Evolutionary conservation across 1,140 invertebrate genomes (phyloP), one percentile per base, ranked within the genome.

Genomic region (Micrasema longulum): DNA sequence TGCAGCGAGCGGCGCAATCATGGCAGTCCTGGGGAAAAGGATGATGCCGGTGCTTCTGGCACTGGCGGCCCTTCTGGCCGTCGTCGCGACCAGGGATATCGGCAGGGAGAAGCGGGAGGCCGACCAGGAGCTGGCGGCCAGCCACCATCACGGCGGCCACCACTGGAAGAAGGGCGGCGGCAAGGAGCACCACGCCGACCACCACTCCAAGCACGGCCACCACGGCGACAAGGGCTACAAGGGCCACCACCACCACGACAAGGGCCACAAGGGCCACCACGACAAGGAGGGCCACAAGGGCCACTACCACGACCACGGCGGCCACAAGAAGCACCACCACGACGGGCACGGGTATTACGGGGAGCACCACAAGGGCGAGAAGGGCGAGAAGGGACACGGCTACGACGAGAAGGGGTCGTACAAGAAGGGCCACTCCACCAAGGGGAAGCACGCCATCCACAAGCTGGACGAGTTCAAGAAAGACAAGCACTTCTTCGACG

Each of bases 361-460:
- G 0, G 89, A 89, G 0, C 92, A 93, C 78, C 91, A 86, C 14
- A 90, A 92, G 74, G 91, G 91, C 77, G 90, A 88, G 75, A 89
- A 91, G 62, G 91, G 91, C 78, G 88, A 92, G 55, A 91, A 92
- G 76, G 90, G 90, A 75, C 84, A 86, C 75, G 84, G 87, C 38
- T 87, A 87, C 72, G 85, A 87, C 22, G 87, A 89, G 73, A 83
- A 87, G 65, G 84, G 88, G 80, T 73, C 89, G 70, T 89, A 91
- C 79, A 92, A 92, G 76, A 93, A 93, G 67, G 92, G 92, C 0
- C 91, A 93, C 79, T 90, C 90, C 20, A 91, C 88, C 48, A 92
- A 91, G 9, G 92, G 91, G 76, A 91, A 93, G 76, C 90, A 93
- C 77, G 91, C 90, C 73, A 87, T 91, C 43, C 91, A 93, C 78